These are phyloP conservation scores for Phrynocephalus forsythii DNA, from an alignment of 2,797 vertebrate genomes.

Conservation along the genomic window DNA sequence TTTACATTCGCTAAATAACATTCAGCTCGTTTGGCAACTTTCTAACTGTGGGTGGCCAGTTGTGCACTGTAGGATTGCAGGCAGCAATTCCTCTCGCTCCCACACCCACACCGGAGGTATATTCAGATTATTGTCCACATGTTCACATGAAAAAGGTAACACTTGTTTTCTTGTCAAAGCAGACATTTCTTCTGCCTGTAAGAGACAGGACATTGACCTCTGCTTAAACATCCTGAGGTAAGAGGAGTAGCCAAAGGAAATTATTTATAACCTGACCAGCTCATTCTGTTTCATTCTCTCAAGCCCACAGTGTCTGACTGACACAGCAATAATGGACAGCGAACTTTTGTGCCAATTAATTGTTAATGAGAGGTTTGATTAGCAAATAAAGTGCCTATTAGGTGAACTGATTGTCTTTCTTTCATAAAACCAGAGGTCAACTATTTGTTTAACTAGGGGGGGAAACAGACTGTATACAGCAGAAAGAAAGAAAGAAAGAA, in stretches of 20 bases:
- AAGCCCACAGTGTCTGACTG: slow-evolving; percentile 79
- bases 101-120: slow-evolving; percentile 17
- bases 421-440: slow-evolving; percentile 77
- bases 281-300: slow-evolving; percentile 85
- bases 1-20: not conserved
- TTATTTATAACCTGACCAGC: slow-evolving; percentile 92
- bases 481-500: not conserved
- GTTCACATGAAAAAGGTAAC: slow-evolving; percentile 59
- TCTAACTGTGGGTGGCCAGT: not conserved
- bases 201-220: slow-evolving; percentile 86
- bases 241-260: slow-evolving; percentile 89
- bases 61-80: not conserved
- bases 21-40: not conserved
- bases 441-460: slow-evolving; percentile 48
- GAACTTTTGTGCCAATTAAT: slow-evolving; percentile 96
- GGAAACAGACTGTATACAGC: slow-evolving; percentile 43
- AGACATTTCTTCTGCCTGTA: slow-evolving; percentile 47
- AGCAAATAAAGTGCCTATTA: slow-evolving; percentile 87
- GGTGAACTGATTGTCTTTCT: slow-evolving; percentile 89
- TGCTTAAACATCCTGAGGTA: slow-evolving; percentile 84
- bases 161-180: slow-evolving; percentile 63
- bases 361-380: slow-evolving; percentile 96
- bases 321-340: slow-evolving; percentile 86
- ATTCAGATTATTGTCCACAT: slow-evolving; percentile 66
- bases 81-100: slow-evolving; percentile 19